Conservation (phyloP, 2,888 invertebrate species). For the Diarsia dahlii region DNA sequence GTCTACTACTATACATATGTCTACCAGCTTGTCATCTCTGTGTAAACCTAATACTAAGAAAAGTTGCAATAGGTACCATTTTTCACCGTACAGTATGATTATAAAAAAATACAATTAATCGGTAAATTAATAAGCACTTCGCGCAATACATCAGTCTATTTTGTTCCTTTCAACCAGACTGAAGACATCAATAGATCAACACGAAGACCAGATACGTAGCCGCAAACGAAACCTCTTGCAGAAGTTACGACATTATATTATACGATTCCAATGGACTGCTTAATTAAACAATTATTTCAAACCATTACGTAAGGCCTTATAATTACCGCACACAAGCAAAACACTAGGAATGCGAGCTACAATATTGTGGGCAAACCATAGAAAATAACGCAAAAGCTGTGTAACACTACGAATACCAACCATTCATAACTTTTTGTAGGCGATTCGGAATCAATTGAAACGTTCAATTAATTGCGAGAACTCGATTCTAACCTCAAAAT, state of each 20-base stretch:
- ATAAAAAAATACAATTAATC: background rate
- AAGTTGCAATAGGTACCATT: too few relatives aligned
- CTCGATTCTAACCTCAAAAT: conserved; percentile 84
- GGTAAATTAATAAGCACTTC: background rate
- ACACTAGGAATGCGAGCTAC: conserved; percentile 35
- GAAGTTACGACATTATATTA: conserved; percentile 7
- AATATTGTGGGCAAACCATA: conserved; percentile 47
- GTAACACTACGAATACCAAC: conserved; percentile 71
- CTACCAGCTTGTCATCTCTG: background rate
- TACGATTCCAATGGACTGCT: background rate
- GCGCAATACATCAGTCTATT: background rate
- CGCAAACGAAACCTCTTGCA: background rate
- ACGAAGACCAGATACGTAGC: background rate
- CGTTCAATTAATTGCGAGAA: conserved; percentile 79
- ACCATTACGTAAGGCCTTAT: conserved; percentile 35
- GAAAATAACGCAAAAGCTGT: conserved; percentile 46
- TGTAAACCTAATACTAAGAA: background rate
- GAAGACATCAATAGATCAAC: background rate
- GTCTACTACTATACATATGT: background rate
- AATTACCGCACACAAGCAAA: conserved; percentile 34
- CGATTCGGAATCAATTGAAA: conserved; percentile 76
- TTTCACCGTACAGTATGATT: background rate
- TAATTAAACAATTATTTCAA: conserved; percentile 32
- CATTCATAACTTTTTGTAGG: conserved; percentile 76
- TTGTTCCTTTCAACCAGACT: too few relatives aligned